A percentile compares a stretch with the other conserved stretches of the same genome.
phyloP scores from a whole-genome alignment of 2,888 invertebrate genomes.

The Drosophila suboccidentalis region DNA sequence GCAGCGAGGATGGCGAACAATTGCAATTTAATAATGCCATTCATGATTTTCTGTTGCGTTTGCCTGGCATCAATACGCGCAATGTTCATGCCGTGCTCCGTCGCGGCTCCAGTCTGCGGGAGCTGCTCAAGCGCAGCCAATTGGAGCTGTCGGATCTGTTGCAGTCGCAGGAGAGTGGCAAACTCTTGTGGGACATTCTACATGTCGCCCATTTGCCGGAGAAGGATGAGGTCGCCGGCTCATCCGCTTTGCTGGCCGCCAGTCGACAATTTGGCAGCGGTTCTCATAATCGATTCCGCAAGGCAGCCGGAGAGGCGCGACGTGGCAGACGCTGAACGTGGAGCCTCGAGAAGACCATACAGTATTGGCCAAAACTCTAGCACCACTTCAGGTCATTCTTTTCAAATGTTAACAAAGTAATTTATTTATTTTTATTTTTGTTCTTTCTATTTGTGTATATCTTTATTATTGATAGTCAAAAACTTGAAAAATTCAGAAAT shows the following conservation, averaged over 20 bases:
- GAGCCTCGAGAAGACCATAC: neutral
- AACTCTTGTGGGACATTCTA: slow-evolving; percentile 89
- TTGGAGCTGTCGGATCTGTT: slow-evolving; percentile 90
- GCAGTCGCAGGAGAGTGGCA: slow-evolving; percentile 90
- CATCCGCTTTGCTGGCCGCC: slow-evolving; percentile 74
- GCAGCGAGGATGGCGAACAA: slow-evolving; percentile 88
- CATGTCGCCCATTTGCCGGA: slow-evolving; percentile 89
- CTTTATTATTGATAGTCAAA: too few relatives aligned
- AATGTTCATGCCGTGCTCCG: slow-evolving; percentile 93
- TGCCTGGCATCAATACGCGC: slow-evolving; percentile 95
- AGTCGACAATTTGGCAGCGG: slow-evolving; percentile 71
- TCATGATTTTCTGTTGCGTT: slow-evolving; percentile 93
- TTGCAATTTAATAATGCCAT: slow-evolving; percentile 90
- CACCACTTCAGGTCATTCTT: too few relatives aligned
- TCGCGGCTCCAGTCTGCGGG: slow-evolving; percentile 89
- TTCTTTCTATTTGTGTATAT: too few relatives aligned
- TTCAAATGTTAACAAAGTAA: too few relatives aligned
- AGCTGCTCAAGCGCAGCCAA: slow-evolving; percentile 88
- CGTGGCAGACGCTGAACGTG: slow-evolving; percentile 9
- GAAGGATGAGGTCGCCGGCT: slow-evolving; percentile 85
- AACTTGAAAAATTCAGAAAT: too few relatives aligned
- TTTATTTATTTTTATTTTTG: too few relatives aligned
- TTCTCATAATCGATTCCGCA: slow-evolving; percentile 79
- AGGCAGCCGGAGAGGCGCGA: slow-evolving; percentile 72
- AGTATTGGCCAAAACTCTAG: too few relatives aligned